Base-by-base conservation (phyloP, 2,113 vertebrate genomes). In the Aspiorhynchus laticeps region DNA sequence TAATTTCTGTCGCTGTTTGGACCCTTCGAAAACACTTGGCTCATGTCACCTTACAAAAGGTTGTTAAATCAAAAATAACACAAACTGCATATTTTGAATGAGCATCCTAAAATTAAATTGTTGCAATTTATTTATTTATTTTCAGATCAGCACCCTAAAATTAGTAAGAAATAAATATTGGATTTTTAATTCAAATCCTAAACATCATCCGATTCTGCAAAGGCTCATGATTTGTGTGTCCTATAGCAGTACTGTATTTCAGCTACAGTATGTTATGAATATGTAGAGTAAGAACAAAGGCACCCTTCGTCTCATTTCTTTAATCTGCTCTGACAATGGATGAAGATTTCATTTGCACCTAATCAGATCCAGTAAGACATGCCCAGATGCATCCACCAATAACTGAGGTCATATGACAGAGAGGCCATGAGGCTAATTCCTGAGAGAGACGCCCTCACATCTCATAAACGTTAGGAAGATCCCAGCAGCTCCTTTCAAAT, bases 311-410 rank as follows among this genome's bases (percentile, higher is more conserved):
- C 51, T 43, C 56, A n/a, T 67, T 88, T 79, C 84, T 78, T 87
- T 94, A 94, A 95, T 94, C 63, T 59, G 82, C 88, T 87, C 86
- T 92, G 94, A 94, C 94, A 91, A 48, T 93, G 92, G 94, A 94
- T 94, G 92, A 93, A 95, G 94, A 93, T 95, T 95, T 96, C 93
- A 95, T 95, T 95, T 94, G 93, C 93, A 94, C 93, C 94, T 94
- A 93, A 95, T 96, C 95, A 94, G 90, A 93, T 95, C 92, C 90
- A 91, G 93, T 95, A 93, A 95, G 88, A 90, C 94, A 94, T 93
- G 94, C 93, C 92, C 92, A 94, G 92, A 94, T 84, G 90, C 93
- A 90, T 90, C 89, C 77, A 89, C 91, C 91, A 83, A 79, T 83
- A 67, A 77, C 56, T 38, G 53, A 19, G 7, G 26, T 33, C 79